Percentiles rank a stretch among this genome's conserved stretches.
Evolutionary conservation across 2,113 vertebrate species (phyloP).

Genomic region (Pyrgilauda ruficollis): DNA sequence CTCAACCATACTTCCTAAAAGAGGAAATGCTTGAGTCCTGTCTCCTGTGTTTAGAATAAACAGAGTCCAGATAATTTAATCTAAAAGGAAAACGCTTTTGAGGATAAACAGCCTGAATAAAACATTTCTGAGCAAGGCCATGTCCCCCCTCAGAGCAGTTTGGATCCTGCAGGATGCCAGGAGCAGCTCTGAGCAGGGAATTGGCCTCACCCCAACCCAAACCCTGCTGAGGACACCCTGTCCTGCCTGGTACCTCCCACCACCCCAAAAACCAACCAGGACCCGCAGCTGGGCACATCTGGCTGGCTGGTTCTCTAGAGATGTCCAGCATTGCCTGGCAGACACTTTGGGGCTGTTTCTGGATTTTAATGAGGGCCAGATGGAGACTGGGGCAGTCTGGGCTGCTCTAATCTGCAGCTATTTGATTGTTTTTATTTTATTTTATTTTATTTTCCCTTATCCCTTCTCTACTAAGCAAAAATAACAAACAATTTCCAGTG

Average conservation of each 20-base stretch:
- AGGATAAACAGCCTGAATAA: constrained; percentile 63
- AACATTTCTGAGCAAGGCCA: constrained; percentile 30
- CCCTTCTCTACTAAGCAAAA: neutral
- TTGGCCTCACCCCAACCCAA: neutral
- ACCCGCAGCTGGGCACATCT: neutral
- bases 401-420: neutral
- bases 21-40: constrained; percentile 28
- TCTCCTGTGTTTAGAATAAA: constrained; percentile 58
- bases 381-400: neutral
- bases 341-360: neutral
- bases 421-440: neutral
- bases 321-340: neutral
- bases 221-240: neutral
- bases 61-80: constrained; percentile 66
- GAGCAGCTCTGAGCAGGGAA: neutral
- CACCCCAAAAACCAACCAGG: accelerated
- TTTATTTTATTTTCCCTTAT: no score
- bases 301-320: neutral
- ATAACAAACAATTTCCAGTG: neutral
- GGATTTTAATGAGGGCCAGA: neutral
- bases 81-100: constrained; percentile 40
- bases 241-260: neutral
- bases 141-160: neutral
- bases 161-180: constrained; percentile 1
- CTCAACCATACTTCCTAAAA: constrained; percentile 22